These are phyloP conservation scores for Mercenaria mercenaria DNA, from an alignment of 1,140 invertebrate species.

Conservation along the genomic window DNA sequence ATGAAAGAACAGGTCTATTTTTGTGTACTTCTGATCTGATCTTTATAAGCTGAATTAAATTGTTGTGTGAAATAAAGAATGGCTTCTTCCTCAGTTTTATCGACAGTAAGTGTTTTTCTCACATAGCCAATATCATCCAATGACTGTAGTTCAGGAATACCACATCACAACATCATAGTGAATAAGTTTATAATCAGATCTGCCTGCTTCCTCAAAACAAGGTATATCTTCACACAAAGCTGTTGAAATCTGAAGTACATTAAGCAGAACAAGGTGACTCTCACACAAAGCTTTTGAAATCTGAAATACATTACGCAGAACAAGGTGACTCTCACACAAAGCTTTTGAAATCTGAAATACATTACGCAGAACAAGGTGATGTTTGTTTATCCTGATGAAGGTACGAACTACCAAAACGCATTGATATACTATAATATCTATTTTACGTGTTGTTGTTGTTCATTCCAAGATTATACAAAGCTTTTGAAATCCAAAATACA, in stretches of 20 bases:
- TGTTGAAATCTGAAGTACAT: slow-evolving; percentile 92
- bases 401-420: too few species aligned
- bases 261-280: too few species aligned
- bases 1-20: slow-evolving; percentile 97
- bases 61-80: slow-evolving; percentile 95
- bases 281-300: slow-evolving; percentile 94
- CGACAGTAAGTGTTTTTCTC: slow-evolving; percentile 95
- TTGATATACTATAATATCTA: too few species aligned
- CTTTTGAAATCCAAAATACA: too few species aligned
- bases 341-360: too few species aligned
- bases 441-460: too few species aligned
- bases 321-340: too few species aligned
- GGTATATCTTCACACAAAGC: slow-evolving; percentile 95
- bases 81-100: slow-evolving; percentile 93
- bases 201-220: slow-evolving; percentile 95
- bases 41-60: slow-evolving; percentile 95
- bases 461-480: too few species aligned
- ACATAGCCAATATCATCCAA: slow-evolving; percentile 97
- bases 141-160: slow-evolving; percentile 95
- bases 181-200: slow-evolving; percentile 98
- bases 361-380: too few species aligned
- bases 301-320: slow-evolving; percentile 84
- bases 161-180: slow-evolving; percentile 99
- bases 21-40: slow-evolving; percentile 99
- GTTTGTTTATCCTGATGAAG: too few species aligned